Conservation (phyloP, 2,888 invertebrate genomes). For the Cerceris ruficornis region DNA sequence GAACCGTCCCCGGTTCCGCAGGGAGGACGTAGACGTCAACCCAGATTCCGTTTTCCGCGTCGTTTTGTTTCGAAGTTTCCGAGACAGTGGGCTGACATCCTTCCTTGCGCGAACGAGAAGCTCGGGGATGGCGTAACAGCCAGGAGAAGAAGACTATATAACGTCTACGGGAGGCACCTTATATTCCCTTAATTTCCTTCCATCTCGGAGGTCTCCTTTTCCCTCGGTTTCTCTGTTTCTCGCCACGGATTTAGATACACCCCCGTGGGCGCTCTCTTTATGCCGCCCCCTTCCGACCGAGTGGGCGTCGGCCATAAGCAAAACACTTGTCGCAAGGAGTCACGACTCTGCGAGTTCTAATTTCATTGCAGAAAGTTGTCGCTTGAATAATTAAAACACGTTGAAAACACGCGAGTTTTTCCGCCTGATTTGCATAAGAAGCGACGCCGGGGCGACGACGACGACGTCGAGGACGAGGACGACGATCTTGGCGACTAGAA, state of each 20-base stretch:
- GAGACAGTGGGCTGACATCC: constrained; percentile 57
- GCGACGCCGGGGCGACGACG: constrained; percentile 42
- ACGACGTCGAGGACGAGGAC: not conserved
- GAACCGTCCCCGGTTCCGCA: constrained; percentile 41
- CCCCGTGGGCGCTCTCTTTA: constrained; percentile 34
- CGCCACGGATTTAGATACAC: constrained; percentile 58
- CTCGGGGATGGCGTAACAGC: constrained; percentile 27
- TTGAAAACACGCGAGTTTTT: constrained; percentile 76
- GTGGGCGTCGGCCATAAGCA: constrained; percentile 70
- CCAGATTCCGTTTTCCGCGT: constrained; percentile 49
- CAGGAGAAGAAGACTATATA: constrained; percentile 27
- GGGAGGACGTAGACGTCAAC: constrained; percentile 52
- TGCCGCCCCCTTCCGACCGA: constrained; percentile 51
- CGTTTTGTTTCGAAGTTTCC: constrained; percentile 59
- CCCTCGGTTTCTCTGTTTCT: constrained; percentile 14
- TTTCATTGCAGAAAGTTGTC: constrained; percentile 80
- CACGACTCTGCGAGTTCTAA: constrained; percentile 75
- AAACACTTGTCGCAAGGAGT: constrained; percentile 78
- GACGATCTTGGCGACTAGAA: constrained; percentile 4
- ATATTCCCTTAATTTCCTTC: constrained; percentile 62
- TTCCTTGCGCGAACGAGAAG: constrained; percentile 46
- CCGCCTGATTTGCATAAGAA: constrained; percentile 77
- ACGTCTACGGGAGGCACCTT: constrained; percentile 47
- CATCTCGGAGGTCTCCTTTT: constrained; percentile 18
- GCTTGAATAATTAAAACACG: constrained; percentile 80